Conservation (phyloP, 1,140 invertebrate genomes). For the Bacillus rossius region DNA sequence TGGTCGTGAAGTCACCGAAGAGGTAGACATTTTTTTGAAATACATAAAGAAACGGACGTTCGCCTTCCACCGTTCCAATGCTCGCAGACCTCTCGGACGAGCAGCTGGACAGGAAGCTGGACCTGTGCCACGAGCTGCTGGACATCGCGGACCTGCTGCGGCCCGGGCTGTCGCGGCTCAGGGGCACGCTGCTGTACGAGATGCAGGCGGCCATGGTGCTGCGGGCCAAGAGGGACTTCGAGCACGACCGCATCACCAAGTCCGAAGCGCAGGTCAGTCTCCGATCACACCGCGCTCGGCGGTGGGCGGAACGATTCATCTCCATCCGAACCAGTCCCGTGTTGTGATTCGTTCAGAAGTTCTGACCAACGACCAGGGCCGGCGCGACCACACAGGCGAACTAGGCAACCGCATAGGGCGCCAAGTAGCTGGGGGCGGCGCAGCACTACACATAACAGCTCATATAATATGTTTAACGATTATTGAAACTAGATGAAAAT, state of each 20-base stretch:
- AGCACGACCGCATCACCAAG: constrained; percentile 46
- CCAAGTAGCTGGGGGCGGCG: too few species aligned
- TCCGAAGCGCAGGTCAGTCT: constrained; percentile 44
- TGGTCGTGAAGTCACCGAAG: too few species aligned
- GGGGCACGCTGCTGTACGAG: constrained; percentile 57
- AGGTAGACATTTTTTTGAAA: too few species aligned
- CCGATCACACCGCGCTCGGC: background rate
- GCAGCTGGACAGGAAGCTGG: constrained; percentile 52
- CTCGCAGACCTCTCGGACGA: constrained; percentile 52
- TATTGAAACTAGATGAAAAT: too few species aligned
- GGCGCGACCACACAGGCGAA: too few species aligned
- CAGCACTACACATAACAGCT: too few species aligned
- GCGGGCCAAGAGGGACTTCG: constrained; percentile 46
- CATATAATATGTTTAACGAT: too few species aligned
- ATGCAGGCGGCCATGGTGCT: constrained; percentile 53
- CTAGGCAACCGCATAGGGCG: too few species aligned
- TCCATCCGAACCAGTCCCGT: too few species aligned
- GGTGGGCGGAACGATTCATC: constrained; percentile 4
- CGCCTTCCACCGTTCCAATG: background rate
- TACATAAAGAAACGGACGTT: too few species aligned
- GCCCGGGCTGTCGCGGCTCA: constrained; percentile 54
- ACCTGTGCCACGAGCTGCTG: constrained; percentile 58
- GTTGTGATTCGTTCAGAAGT: too few species aligned
- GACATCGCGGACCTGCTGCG: constrained; percentile 54
- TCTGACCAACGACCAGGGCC: too few species aligned